Evolutionary conservation across 2,888 invertebrate species (phyloP), one percentile per base, ranked within the genome.

Genomic region (Lithophane socia): DNA sequence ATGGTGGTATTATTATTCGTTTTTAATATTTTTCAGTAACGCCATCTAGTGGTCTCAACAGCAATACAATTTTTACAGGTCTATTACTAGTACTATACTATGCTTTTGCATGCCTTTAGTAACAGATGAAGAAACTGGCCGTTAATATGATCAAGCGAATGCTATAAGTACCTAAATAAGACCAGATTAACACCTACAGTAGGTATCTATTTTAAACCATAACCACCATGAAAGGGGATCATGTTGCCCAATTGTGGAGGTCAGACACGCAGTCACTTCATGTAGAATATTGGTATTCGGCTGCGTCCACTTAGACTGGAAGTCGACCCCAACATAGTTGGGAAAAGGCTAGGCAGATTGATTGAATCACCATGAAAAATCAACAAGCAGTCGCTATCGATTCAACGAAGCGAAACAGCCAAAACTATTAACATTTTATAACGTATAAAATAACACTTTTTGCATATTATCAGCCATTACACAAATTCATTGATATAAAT

Each of bases 401-500:
- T 21, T 24, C 16, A 37, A 54, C 24, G 54, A 47, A 71, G 47
- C 21, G 71, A 24, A 63, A 47, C 24, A 47, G 13, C 1, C 7
- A 13, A 54, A 42, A n/a, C 42, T 29, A 44, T 29, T 10, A 60
- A 79, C 60, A 61, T 79, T 64, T 10, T 42, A 66, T 16, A 42
- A 56, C 54, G 42, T 61, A 54, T 7, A 58, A 42, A 60, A 60
- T 18, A 44, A 18, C 13, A 44, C 12, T 60, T 73, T 74, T 63
- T 82, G 75, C 63, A 82, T 37, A 75, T 24, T 16, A 66, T 42
- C 9, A 77, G 24, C 16, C 3, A 24, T 80, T 71, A 42, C 63
- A 18, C 37, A 68, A 78, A 18, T 66, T 68, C 42, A 68, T 79
- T 66, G 58, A 74, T 49, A 42, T 13, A 61, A 66, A 24, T 29